Evolutionary conservation across 2,113 vertebrate species (phyloP), one percentile per base, ranked within the genome.

Genomic region (Sminthopsis crassicaudata): DNA sequence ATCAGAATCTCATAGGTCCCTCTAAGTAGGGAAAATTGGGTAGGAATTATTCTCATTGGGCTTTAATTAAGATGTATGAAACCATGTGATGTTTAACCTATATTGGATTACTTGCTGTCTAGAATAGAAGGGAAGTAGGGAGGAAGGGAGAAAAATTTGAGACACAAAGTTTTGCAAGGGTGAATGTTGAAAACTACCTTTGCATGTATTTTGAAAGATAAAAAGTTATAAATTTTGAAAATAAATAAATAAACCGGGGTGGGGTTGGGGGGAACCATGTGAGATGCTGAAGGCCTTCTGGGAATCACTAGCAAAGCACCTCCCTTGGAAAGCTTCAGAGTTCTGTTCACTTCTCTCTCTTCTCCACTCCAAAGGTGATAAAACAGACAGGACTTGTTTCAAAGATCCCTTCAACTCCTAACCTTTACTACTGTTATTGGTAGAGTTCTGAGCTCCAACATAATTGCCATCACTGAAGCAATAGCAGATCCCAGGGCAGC

Each of bases 381-480:
- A 89, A 91, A 93, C n/a, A 48, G 88, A 50, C 60, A 48, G 60
- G 60, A 23, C 8, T 27, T 51, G 25, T 14, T 57, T 52, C 50
- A 2, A 8, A 12, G 30, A 0, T 8, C 36, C 25, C 11, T 60
- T 53, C n/a, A 36, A 25, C 27, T 84, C 90, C 76, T 89, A 53
- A 10, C 52, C 76, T 94, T 42, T 51, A 53, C 22, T 24, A n/a
- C 90, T 93, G 91, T 2, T 92, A 84, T 90, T 53, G 10, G 90
- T 94, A 42, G 93, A 96, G 48, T 42, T 89, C 96, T 52, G 10
- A 55, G 88, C 53, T 57, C 51, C 92, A 95, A 97, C 91, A 53
- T 46, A 95, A 97, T 96, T 84, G 91, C 95, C 95, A 89, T 88
- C 60, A 90, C 76, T 95, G 88, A 89, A 95, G 89, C 55, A 50